Evolutionary conservation across 2,113 vertebrate genomes (phyloP).

Genomic region (Columba livia): DNA sequence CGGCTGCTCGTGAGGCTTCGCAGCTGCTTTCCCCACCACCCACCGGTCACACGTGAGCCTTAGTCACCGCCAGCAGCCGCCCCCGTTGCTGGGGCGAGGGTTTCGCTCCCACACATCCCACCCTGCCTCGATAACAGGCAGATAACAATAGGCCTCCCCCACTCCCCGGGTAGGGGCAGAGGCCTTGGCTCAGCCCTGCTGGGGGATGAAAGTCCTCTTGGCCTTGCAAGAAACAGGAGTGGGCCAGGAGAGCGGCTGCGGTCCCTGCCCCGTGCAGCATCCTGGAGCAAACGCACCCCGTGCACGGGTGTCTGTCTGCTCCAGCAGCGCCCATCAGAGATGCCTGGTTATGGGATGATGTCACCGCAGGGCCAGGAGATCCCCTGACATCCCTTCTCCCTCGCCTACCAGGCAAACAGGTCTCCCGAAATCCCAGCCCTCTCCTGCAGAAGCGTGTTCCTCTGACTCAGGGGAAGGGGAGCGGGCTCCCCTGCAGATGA

Average conservation of each 20-base stretch:
- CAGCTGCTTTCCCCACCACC: not conserved
- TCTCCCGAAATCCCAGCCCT: slow-evolving; percentile 11
- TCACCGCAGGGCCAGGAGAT: not conserved
- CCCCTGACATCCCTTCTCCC: not conserved
- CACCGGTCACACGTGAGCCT: not conserved
- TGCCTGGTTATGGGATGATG: slow-evolving; percentile 13
- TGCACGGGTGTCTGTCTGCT: not conserved
- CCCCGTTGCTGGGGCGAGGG: not conserved
- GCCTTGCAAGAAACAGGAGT: not conserved
- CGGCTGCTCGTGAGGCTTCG: not conserved
- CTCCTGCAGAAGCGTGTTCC: not conserved
- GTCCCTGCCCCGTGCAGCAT: not conserved
- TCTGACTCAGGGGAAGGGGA: not conserved
- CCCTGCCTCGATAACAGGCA: not conserved
- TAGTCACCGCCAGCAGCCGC: not conserved
- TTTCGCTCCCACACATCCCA: not conserved
- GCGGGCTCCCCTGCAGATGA: not conserved
- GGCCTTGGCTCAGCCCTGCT: not conserved
- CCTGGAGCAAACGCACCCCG: rapidly evolving
- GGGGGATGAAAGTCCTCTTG: not conserved
- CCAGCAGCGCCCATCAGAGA: not conserved
- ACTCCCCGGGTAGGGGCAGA: not conserved
- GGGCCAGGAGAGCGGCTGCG: rapidly evolving
- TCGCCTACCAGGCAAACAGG: slow-evolving; percentile 39
- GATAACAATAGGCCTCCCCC: not conserved